phyloP scores from a whole-genome alignment of 1,140 invertebrate genomes.

The Drosophila littoralis region DNA sequence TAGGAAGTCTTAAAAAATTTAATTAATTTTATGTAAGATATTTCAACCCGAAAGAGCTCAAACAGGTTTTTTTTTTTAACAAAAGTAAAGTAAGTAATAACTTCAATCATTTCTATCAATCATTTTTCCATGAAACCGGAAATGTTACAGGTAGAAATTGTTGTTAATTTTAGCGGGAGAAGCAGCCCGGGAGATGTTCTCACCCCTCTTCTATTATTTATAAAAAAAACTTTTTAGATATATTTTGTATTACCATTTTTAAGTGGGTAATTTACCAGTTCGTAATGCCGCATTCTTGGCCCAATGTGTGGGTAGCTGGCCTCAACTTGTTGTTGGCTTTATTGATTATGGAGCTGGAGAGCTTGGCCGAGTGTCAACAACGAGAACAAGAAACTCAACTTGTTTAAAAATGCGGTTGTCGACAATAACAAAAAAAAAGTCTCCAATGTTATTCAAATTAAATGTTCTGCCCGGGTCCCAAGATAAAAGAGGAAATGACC shows the following conservation, averaged over 20 bases:
- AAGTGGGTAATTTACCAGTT: background rate
- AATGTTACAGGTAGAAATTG: too few species aligned
- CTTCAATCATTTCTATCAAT: too few species aligned
- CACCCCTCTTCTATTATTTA: too few species aligned
- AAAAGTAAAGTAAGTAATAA: too few species aligned
- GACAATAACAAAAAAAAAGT: slow-evolving; percentile 30
- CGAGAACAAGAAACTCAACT: slow-evolving; percentile 13
- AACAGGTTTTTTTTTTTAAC: too few species aligned
- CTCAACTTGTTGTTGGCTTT: slow-evolving; percentile 44
- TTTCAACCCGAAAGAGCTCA: too few species aligned
- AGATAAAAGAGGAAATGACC: slow-evolving; percentile 73
- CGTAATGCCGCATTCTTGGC: slow-evolving; percentile 16
- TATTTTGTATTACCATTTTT: background rate
- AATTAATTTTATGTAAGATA: too few species aligned
- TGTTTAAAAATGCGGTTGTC: slow-evolving; percentile 56
- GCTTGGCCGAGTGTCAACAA: slow-evolving; percentile 33
- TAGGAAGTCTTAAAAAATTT: too few species aligned
- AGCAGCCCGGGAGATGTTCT: too few species aligned
- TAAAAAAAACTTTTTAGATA: too few species aligned
- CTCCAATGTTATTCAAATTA: slow-evolving; percentile 65
- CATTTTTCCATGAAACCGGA: too few species aligned
- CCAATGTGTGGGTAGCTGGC: slow-evolving; percentile 25
- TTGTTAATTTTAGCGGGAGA: too few species aligned
- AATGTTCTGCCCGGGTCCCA: slow-evolving; percentile 51
- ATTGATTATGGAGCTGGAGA: slow-evolving; percentile 54